Percentiles rank a stretch among this genome's conserved stretches.
These are phyloP conservation scores for Notodromas monacha DNA, from an alignment of 2,888 invertebrate genomes.

Conservation along the genomic window DNA sequence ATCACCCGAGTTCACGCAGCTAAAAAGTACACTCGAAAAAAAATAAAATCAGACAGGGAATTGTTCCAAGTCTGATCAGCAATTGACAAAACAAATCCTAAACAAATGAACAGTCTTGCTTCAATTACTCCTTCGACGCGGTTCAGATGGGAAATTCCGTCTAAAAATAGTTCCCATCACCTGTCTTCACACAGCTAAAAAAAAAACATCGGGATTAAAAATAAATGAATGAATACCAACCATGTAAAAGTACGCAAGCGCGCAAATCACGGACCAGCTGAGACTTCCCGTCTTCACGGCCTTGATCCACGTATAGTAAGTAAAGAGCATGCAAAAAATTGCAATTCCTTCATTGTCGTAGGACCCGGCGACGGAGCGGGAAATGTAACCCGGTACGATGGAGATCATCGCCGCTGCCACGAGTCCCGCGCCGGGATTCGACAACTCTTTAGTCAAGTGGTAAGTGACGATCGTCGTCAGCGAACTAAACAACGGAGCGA, in stretches of 20 bases:
- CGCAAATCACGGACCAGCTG: conserved; percentile 55
- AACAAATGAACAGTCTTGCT: no score
- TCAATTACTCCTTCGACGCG: no score
- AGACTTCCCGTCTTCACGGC: conserved; percentile 80
- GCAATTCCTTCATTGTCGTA: conserved; percentile 94
- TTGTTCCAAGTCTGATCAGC: no score
- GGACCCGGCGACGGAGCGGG: conserved; percentile 81
- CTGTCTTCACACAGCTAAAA: no score
- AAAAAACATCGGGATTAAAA: background rate
- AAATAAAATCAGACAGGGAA: no score
- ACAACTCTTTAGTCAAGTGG: conserved; percentile 54
- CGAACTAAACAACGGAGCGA: conserved; percentile 50
- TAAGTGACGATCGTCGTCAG: conserved; percentile 82
- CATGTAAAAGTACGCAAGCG: conserved; percentile 93
- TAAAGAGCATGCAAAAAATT: conserved; percentile 89
- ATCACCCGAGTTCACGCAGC: no score
- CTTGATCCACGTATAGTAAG: conserved; percentile 90
- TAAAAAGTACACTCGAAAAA: no score
- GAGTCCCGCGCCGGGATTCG: conserved; percentile 69
- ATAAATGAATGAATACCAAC: conserved; percentile 21
- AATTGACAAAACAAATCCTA: no score
- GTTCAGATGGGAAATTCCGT: no score
- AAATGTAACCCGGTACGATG: conserved; percentile 87
- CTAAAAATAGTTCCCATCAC: no score
- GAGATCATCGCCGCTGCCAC: conserved; percentile 81